Evolutionary conservation across 2,797 vertebrate genomes (phyloP).

Genomic region (Halcyon chelicuti): DNA sequence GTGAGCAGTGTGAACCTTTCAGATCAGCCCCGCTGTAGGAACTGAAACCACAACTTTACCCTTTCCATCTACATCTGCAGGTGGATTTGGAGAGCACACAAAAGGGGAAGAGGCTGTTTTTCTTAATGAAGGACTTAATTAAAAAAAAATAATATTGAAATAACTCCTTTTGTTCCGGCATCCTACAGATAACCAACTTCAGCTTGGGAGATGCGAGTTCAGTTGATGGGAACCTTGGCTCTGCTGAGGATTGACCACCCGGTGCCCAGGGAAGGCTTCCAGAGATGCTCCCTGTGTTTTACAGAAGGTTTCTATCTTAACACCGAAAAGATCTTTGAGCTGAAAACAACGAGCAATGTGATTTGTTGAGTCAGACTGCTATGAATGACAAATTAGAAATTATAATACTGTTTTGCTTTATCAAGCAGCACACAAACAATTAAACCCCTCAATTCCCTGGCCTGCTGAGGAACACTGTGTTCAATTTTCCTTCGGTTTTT

Average conservation of each 20-base stretch:
- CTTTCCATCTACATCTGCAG: neutral
- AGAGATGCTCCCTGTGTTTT: neutral
- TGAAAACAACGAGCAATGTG: neutral
- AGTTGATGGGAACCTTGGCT: neutral
- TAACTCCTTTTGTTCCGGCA: neutral
- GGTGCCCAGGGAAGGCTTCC: neutral
- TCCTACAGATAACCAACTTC: neutral
- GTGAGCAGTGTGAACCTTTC: neutral
- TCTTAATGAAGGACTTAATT: neutral
- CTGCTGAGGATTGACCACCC: neutral
- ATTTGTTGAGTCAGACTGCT: neutral
- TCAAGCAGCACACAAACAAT: neutral
- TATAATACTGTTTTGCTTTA: neutral
- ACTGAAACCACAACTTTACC: neutral
- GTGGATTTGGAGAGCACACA: neutral
- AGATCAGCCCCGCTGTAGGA: neutral
- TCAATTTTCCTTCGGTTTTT: neutral
- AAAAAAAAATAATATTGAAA: neutral
- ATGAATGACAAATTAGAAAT: constrained; percentile 7
- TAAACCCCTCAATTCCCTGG: neutral
- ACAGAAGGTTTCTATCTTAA: neutral
- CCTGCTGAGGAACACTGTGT: neutral
- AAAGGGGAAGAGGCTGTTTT: neutral
- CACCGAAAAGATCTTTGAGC: neutral
- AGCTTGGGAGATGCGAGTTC: neutral